phyloP scores from a whole-genome alignment of 2,113 vertebrate species.

The Scortum barcoo region DNA sequence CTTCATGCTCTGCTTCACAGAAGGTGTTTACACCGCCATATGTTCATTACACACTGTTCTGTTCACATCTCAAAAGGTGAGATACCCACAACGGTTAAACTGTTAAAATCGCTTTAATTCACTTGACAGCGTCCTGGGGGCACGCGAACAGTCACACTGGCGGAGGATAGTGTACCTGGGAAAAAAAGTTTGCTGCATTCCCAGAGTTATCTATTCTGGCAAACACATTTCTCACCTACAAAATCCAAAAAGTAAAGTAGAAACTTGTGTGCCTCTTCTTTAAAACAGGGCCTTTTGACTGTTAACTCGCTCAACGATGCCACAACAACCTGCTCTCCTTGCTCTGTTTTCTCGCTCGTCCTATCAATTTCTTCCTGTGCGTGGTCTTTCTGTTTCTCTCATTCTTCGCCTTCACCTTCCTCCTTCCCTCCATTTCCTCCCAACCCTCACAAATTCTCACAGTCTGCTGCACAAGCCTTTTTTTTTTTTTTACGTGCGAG shows the following conservation, averaged over 20 bases:
- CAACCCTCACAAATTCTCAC: slow-evolving; percentile 70
- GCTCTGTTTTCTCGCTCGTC: slow-evolving; percentile 46
- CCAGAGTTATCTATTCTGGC: background rate
- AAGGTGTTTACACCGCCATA: slow-evolving; percentile 20
- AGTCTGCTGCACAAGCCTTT: slow-evolving; percentile 70
- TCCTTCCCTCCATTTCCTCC: slow-evolving; percentile 61
- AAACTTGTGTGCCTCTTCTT: slow-evolving; percentile 30
- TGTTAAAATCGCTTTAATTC: slow-evolving; percentile 1
- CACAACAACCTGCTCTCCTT: background rate
- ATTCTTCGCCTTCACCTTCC: slow-evolving; percentile 51
- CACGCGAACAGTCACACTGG: background rate
- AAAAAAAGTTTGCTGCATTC: background rate
- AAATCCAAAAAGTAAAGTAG: background rate
- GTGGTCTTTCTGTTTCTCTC: slow-evolving; percentile 31
- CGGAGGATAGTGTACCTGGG: background rate
- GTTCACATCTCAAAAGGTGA: slow-evolving; percentile 29
- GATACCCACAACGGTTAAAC: slow-evolving; percentile 5
- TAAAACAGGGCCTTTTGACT: slow-evolving; percentile 13
- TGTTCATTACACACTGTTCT: slow-evolving; percentile 26
- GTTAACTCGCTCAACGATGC: slow-evolving; percentile 18
- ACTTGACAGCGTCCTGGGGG: background rate
- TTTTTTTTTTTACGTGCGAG: slow-evolving; percentile 51
- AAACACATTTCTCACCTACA: background rate
- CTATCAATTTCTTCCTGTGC: slow-evolving; percentile 34
- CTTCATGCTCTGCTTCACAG: slow-evolving; percentile 30